Evolutionary conservation across 2,888 invertebrate genomes (phyloP), one percentile per base, ranked within the genome.

Genomic region (Barypeithes pellucidus): DNA sequence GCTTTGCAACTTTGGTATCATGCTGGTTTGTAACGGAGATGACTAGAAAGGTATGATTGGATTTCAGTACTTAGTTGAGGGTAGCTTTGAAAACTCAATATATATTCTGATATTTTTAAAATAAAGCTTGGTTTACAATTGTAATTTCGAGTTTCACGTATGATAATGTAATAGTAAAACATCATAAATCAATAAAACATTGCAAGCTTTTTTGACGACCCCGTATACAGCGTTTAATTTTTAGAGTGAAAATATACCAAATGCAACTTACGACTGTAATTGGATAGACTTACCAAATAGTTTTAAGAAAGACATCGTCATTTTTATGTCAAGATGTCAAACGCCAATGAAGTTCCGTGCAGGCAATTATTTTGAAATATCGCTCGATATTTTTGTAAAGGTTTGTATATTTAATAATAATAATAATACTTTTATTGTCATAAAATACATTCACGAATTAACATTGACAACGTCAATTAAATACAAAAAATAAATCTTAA

Each of bases 1-100:
- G n/a, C n/a, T 12, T 41, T 78, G 5, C 45, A n/a, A n/a, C n/a
- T n/a, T n/a, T 78, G 7, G 54, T 77, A 14, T 75, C 78, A 24
- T 77, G 78, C 47, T 78, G 78, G 78, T 78, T 77, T 69, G 72
- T 76, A 8, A 74, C 77, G 18, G 76, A 78, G 62, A 75, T 76
- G 69, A 67, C 71, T 24, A 65, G 60, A 47, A 76, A 76, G 63
- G 78, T 78, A 66, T 54, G 29, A 14, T 24, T 5, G 24, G 24
- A 24, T 24, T 24, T n/a, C n/a, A n/a, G n/a, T n/a, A n/a, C n/a
- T n/a, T n/a, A n/a, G n/a, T n/a, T n/a, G n/a, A n/a, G n/a, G n/a
- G n/a, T n/a, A n/a, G n/a, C n/a, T n/a, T n/a, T n/a, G n/a, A n/a
- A n/a, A n/a, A n/a, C n/a, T n/a, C n/a, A n/a, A n/a, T n/a, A n/a